A percentile compares a stretch with the other conserved stretches of the same genome.
Conservation (phyloP, 2,797 vertebrate species). For the Anguilla obscura region DNA sequence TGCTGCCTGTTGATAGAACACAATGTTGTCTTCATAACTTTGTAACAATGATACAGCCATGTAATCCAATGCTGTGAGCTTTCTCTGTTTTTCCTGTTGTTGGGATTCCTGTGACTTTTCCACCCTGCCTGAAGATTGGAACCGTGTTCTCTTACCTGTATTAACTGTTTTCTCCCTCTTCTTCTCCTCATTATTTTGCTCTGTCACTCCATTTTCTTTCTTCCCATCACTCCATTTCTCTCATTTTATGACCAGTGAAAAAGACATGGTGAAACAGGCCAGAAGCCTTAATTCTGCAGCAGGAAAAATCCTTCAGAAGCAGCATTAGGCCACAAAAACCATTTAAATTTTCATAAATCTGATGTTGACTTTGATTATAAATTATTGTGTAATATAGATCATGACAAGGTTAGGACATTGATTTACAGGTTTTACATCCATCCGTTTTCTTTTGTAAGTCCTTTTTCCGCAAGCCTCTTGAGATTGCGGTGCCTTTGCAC, state of each 20-base stretch:
- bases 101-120: slow-evolving; percentile 21
- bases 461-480: slow-evolving; percentile 38
- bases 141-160: slow-evolving; percentile 31
- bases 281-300: slow-evolving; percentile 89
- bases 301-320: slow-evolving; percentile 91
- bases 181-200: slow-evolving; percentile 58
- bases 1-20: neutral
- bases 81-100: slow-evolving; percentile 23
- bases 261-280: slow-evolving; percentile 97
- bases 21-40: neutral
- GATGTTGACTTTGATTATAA: slow-evolving; percentile 53
- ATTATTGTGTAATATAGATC: slow-evolving; percentile 64
- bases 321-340: slow-evolving; percentile 72
- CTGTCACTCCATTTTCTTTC: slow-evolving; percentile 14
- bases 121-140: slow-evolving; percentile 21
- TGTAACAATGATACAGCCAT: neutral
- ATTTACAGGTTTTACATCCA: slow-evolving; percentile 50
- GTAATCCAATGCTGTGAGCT: neutral
- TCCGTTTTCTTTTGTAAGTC: slow-evolving; percentile 42
- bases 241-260: slow-evolving; percentile 77
- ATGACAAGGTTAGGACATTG: slow-evolving; percentile 64
- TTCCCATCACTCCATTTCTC: neutral
- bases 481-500: slow-evolving; percentile 55
- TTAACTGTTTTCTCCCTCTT: slow-evolving; percentile 60
- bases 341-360: slow-evolving; percentile 45